Percentiles rank a stretch among this genome's conserved stretches.
Conservation (phyloP, 2,797 vertebrate species). For the Poeciliopsis infans region DNA sequence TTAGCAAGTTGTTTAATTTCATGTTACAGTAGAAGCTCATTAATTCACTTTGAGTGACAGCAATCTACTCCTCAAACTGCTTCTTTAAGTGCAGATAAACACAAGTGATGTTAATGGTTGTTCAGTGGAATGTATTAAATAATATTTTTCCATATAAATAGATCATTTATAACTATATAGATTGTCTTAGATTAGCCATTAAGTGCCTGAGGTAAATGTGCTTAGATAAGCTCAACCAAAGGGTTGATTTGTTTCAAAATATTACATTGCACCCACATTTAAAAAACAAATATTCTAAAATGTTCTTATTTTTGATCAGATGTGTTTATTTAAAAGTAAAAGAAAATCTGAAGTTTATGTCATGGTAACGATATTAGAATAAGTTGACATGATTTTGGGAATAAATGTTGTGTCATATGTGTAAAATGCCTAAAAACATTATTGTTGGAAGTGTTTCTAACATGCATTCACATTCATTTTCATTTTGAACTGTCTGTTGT, state of each 20-base stretch:
- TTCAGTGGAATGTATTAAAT: slow-evolving; percentile 14
- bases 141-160: slow-evolving; percentile 19
- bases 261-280: slow-evolving; percentile 10
- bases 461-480: slow-evolving; percentile 60
- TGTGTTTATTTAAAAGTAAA: neutral
- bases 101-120: neutral
- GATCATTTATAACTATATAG: slow-evolving; percentile 27
- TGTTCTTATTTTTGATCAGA: slow-evolving; percentile 18
- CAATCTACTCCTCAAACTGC: slow-evolving; percentile 12
- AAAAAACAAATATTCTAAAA: neutral
- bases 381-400: slow-evolving; percentile 24
- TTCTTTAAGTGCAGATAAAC: slow-evolving; percentile 5
- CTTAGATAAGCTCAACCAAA: slow-evolving; percentile 48
- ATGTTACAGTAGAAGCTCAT: slow-evolving; percentile 9
- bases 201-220: slow-evolving; percentile 69
- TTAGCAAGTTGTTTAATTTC: slow-evolving; percentile 29
- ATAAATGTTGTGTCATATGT: slow-evolving; percentile 41
- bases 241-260: slow-evolving; percentile 9
- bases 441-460: slow-evolving; percentile 56
- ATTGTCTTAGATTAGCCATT: slow-evolving; percentile 40
- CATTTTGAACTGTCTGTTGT: slow-evolving; percentile 66
- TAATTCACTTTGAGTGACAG: slow-evolving; percentile 36
- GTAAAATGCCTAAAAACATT: slow-evolving; percentile 45
- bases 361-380: slow-evolving; percentile 5
- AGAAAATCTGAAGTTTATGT: neutral